Evolutionary conservation across 2,888 invertebrate genomes (phyloP), one percentile per base, ranked within the genome.

Genomic region (Micropterix aruncella): DNA sequence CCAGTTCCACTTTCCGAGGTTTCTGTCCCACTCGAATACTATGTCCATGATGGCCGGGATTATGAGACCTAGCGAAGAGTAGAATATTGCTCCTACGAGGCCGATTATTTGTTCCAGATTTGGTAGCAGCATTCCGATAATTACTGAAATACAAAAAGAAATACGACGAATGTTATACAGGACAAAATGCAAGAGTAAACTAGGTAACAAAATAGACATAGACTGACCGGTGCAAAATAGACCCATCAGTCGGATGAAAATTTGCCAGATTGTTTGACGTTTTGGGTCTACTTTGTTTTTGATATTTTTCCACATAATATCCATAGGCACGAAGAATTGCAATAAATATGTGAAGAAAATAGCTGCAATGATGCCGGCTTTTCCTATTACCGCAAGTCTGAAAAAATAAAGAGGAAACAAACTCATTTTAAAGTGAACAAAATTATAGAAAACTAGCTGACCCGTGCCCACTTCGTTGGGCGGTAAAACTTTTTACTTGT

Each of bases 271-370:
- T 12, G 39, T 47, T 38, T 43, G 37, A n/a, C 42, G 40, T 16
- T 43, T 41, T n/a, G 44, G 38, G 4, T 18, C 14, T 18, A 42
- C 12, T 17, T 27, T 12, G 3, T 19, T 56, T 44, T 65, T 59
- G 7, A 85, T 60, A 51, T 77, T 75, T 43, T 80, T 82, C 77
- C 87, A 91, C 41, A 93, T 79, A 46, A 95, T 88, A 44, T 89
- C 86, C 54, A 89, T 79, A 0, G 96, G 91, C 1, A 97, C 92
- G 61, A 84, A 96, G 61, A 90, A 89, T 63, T 96, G 95, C 0
- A 97, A 74, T 2, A 89, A 89, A 58, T 89, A 97, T 0, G 94
- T 90, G 56, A 95, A 82, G 56, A 95, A 83, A 46, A 96, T 89
- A 0, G 94, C 87, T 4, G 87, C 48, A 0, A 89, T 85, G 65